Base-by-base conservation (phyloP, 2,888 invertebrate species). In the Rhaphigaster nebulosa region DNA sequence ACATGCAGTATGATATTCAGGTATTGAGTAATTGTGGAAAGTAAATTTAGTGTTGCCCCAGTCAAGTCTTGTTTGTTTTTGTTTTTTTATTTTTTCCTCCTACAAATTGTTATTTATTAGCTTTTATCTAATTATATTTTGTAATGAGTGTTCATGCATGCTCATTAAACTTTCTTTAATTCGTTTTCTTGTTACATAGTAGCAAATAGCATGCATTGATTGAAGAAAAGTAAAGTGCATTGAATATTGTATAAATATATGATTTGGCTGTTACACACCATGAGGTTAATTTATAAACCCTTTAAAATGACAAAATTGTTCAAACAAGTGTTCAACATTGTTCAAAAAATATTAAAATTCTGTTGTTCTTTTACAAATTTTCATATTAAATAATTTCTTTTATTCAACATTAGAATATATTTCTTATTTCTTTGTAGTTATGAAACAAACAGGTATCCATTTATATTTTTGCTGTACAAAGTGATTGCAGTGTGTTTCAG, bases 1-100 rank as follows among this genome's bases (percentile, higher is more conserved):
- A 98, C 93, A 98, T 99, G 97, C 99, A 99, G 94, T 99, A 98
- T 94, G 98, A 98, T 94, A 97, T 99, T 93, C 98, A 97, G 95
- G 97, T 97, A 94, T 91, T 91, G 90, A 89, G 91, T 92, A 92
- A 92, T 87, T 91, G 91, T 92, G 90, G 91, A 91, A 91, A 88
- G 91, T 92, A 91, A 90, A 91, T 90, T 90, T 76, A 84, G 70
- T 38, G 34, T 76, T 76, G 34, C 70, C 38, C 70, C 70, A 20
- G 70, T 76, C 70, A 29, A 29, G 34, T 76, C 38, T 34, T 76
- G 34, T 76, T 34, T 76, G 34, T 18, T 76, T 76, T 34, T 23
- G 38, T 38, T 34, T 70, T 38, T 76, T 38, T 65, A 29, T 29
- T 76, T 34, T 76, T 23, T 20, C 23, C 70, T 23, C 70, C 20